Base-by-base conservation (phyloP, 2,888 invertebrate species). In the Hemithea aestivaria region DNA sequence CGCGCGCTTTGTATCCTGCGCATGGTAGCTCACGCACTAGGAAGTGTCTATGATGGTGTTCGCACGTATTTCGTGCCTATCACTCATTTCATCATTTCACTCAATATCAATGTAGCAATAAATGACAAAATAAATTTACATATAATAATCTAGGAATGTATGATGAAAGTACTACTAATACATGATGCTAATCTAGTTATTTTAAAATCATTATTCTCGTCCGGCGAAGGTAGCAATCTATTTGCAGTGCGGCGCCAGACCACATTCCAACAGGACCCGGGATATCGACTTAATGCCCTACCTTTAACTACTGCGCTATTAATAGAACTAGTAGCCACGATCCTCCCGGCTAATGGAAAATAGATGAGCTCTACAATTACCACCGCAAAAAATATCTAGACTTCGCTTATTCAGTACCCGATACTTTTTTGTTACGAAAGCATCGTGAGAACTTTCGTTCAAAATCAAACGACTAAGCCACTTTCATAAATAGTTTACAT, bases 221-320 rank as follows among this genome's bases (percentile, higher is more conserved):
- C 65, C 35, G 35, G 34, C 37, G 49, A 51, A 60, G 62, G 58
- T 62, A 55, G 62, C 66, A 68, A 67, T 78, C 78, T 82, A 84
- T 81, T 80, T 74, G 52, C 58, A 63, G 74, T 59, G 53, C 61
- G 80, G 80, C 84, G 83, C 81, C 82, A 71, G 70, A 82, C 84
- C 61, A 67, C 85, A 85, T 85, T 85, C 84, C 78, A 58, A 49
- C 56, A 68, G 76, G 77, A 81, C 65, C 73, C 67, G 70, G 77
- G 68, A 75, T 74, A 75, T 67, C 66, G 66, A 62, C 71, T 77
- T 78, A 76, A 74, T 78, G 70, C 66, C 73, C 69, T 73, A 73
- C 66, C 77, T 73, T 62, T 50, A 61, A 47, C 60, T 59, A 65
- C 65, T 38, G 45, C 30, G 57, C 62, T 83, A 83, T 73, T 76